Conservation (phyloP, 1,140 invertebrate species). For the Anoplolepis gracilipes region DNA sequence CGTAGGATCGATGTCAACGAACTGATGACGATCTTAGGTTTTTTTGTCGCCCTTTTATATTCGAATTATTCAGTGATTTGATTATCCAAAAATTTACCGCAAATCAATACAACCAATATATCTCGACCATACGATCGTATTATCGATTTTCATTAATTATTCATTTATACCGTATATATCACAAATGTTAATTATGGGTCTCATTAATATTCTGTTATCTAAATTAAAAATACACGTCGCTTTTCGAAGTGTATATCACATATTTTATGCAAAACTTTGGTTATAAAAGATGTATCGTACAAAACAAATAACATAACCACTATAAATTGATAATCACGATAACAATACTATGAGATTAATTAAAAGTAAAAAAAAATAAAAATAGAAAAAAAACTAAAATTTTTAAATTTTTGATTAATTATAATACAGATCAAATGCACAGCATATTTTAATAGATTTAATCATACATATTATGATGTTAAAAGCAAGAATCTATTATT, state of each 20-base stretch:
- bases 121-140: not conserved
- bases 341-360: not conserved
- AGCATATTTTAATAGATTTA: not conserved
- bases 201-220: not conserved
- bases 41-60: too few relatives aligned
- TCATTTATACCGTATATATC: not conserved
- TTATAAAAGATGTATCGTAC: not conserved
- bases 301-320: not conserved
- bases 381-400: not conserved
- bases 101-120: not conserved
- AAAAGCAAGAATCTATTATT: not conserved
- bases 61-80: not conserved
- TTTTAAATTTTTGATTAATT: not conserved
- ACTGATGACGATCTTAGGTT: not conserved
- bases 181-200: not conserved
- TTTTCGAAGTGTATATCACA: not conserved
- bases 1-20: not conserved
- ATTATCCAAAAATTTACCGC: not conserved
- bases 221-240: not conserved
- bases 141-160: slow-evolving; percentile 30
- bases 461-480: not conserved
- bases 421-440: not conserved
- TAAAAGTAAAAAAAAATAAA: not conserved
- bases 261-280: not conserved
- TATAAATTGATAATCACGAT: not conserved